A percentile compares a stretch with the other conserved stretches of the same genome.
Conservation (phyloP, 2,113 vertebrate species). For the Melospiza georgiana region DNA sequence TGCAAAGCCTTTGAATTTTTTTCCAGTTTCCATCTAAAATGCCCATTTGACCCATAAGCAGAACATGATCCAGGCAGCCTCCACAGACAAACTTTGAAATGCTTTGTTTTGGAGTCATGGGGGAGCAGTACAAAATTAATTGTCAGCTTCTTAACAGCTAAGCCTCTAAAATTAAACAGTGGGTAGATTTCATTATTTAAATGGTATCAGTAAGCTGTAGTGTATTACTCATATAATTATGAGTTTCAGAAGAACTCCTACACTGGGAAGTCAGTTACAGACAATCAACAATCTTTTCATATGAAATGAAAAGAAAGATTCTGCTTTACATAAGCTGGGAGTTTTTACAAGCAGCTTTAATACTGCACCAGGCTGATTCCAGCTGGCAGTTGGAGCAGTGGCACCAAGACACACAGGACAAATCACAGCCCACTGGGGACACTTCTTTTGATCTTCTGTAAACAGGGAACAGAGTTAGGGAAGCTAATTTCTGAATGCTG, state of each 20-base stretch:
- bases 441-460: neutral
- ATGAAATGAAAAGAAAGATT: neutral
- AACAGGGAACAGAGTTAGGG: neutral
- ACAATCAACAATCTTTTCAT: neutral
- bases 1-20: neutral
- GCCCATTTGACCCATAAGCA: neutral
- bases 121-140: neutral
- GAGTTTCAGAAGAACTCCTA: neutral
- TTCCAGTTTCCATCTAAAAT: neutral
- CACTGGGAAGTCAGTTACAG: neutral
- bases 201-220: neutral
- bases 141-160: constrained; percentile 30
- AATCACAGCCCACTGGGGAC: neutral
- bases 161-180: constrained; percentile 16
- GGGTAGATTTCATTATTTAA: neutral
- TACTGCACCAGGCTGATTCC: neutral
- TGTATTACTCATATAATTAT: neutral
- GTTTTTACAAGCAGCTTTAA: neutral
- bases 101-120: neutral
- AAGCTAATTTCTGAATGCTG: neutral
- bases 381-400: neutral
- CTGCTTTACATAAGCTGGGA: neutral
- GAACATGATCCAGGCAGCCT: neutral
- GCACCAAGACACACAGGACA: neutral
- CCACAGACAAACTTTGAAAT: neutral